These are phyloP conservation scores for Podilymbus podiceps DNA, from an alignment of 2,113 vertebrate genomes.

Conservation along the genomic window DNA sequence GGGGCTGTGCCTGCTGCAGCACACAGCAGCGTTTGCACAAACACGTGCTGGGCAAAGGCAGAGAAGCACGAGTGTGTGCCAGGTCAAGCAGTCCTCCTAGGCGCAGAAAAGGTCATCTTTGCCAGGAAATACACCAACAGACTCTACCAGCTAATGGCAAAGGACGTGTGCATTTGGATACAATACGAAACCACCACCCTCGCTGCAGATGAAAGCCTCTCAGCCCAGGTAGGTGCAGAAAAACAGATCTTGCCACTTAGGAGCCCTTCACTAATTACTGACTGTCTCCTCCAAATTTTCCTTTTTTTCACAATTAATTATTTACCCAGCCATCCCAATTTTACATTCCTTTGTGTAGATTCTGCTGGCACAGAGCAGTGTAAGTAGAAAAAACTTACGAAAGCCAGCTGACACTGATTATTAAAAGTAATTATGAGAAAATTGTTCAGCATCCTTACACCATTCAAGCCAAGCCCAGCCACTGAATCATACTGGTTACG, in stretches of 20 bases:
- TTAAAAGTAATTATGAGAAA: not conserved
- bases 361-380: not conserved
- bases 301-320: not conserved
- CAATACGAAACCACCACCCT: not conserved
- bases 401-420: not conserved
- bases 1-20: not conserved
- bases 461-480: not conserved
- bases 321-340: not conserved
- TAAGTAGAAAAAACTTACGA: not conserved
- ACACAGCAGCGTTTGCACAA: not conserved
- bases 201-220: not conserved
- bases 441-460: slow-evolving; percentile 3
- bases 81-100: not conserved
- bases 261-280: not conserved
- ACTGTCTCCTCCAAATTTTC: not conserved
- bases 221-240: not conserved
- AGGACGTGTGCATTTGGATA: not conserved
- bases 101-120: not conserved
- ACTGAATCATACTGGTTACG: not conserved
- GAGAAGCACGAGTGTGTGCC: not conserved
- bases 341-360: not conserved
- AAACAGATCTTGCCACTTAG: not conserved
- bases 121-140: not conserved
- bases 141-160: not conserved
- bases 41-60: not conserved